Evolutionary conservation across 2,113 vertebrate species (phyloP).

Genomic region (Myiozetetes cayanensis): DNA sequence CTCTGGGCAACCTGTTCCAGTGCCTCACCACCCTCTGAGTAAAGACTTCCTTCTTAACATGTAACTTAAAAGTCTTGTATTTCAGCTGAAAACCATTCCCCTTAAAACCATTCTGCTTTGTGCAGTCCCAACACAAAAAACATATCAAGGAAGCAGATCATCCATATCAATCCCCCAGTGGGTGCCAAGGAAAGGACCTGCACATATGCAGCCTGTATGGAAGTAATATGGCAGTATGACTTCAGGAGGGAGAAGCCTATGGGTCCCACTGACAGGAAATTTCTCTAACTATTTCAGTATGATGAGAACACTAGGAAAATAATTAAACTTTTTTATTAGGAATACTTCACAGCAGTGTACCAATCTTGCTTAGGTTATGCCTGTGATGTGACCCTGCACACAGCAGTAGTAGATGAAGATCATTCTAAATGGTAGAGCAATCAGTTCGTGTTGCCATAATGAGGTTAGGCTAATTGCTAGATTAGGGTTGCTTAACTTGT

Average conservation of each 20-base stretch:
- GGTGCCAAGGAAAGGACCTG: neutral
- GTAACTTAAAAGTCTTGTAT: neutral
- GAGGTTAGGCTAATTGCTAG: neutral
- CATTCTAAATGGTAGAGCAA: neutral
- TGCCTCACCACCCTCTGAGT: neutral
- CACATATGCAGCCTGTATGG: neutral
- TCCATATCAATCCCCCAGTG: neutral
- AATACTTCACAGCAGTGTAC: neutral
- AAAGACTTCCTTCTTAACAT: neutral
- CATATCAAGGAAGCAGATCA: neutral
- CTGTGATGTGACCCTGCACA: neutral
- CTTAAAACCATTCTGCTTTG: neutral
- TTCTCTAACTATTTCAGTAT: neutral
- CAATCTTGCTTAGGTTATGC: neutral
- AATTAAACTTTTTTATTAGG: neutral
- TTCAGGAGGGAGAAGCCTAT: neutral
- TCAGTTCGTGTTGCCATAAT: neutral
- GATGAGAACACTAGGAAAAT: neutral
- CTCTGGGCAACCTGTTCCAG: neutral
- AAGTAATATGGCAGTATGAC: neutral
- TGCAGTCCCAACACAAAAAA: neutral
- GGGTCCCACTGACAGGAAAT: neutral
- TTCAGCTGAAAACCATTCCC: neutral
- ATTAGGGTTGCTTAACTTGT: neutral
- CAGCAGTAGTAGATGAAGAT: neutral